A percentile compares a stretch with the other conserved stretches of the same genome.
These are phyloP conservation scores for Mionectes macconnelli DNA, from an alignment of 2,113 vertebrate species.

Conservation along the genomic window DNA sequence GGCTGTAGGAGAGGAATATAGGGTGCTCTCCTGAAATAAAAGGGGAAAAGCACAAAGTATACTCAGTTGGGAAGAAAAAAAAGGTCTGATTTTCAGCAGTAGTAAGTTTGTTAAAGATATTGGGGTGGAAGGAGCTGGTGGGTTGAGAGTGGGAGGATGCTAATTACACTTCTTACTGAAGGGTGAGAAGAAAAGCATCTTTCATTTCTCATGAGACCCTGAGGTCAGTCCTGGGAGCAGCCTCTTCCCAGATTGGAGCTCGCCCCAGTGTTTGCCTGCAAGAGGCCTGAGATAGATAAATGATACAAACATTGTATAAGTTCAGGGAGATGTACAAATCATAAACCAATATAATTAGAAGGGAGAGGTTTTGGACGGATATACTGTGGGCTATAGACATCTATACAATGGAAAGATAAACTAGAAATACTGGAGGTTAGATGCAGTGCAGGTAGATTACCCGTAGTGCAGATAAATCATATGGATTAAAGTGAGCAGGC, in stretches of 20 bases:
- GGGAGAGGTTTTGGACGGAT: slow-evolving; percentile 74
- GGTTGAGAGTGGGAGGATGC: neutral
- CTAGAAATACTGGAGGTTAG: slow-evolving; percentile 71
- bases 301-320: slow-evolving; percentile 20
- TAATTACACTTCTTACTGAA: neutral
- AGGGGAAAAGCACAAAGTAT: neutral
- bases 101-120: neutral
- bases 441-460: slow-evolving; percentile 65
- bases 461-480: slow-evolving; percentile 61
- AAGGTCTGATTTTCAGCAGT: neutral
- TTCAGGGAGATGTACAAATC: slow-evolving; percentile 62
- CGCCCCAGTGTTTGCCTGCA: neutral
- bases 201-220: neutral
- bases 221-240: neutral
- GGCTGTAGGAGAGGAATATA: neutral
- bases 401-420: slow-evolving; percentile 71
- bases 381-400: slow-evolving; percentile 71
- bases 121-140: neutral
- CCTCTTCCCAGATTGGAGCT: neutral
- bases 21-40: neutral
- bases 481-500: slow-evolving; percentile 43
- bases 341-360: slow-evolving; percentile 70
- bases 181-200: neutral
- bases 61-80: neutral
- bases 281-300: slow-evolving; percentile 46